Base-by-base conservation (phyloP, 2,888 invertebrate genomes). In the Hyalella azteca region DNA sequence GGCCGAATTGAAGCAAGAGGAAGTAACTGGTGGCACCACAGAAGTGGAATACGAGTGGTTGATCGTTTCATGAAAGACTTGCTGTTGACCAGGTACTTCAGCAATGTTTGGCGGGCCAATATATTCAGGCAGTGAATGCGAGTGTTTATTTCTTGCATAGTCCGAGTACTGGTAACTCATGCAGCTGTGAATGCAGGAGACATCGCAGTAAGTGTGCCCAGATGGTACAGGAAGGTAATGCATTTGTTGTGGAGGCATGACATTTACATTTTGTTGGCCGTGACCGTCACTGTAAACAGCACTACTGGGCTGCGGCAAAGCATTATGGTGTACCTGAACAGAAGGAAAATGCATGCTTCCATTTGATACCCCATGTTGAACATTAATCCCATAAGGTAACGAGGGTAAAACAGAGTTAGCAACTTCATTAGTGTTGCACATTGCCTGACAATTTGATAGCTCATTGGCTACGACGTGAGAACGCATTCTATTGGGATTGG, bases 161-260 rank as follows among this genome's bases (percentile, higher is more conserved):
- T 60, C 60, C 19, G 60, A 19, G 36, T 60, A 60, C 36, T 60
- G 60, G 36, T 60, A 60, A 4, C 26, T 19, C 60, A 60, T 60
- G 11, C 36, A 32, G 11, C 26, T 36, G 60, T 60, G 60, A n/a
- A 36, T 36, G 15, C 60, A 26, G 19, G 32, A 36, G 3, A 36
- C 19, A 19, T 60, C 60, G 36, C 36, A 32, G 15, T 26, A 60
- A 60, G 19, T 60, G 36, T 60, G 29, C 7, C 26, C 54, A 54
- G 32, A 36, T 60, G 32, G 4, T 60, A 36, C 32, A n/a, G 22
- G 54, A 26, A 54, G 22, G 22, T 54, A 54, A 54, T 54, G 54
- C 29, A 54, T 4, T 54, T 54, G 54, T 11, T 54, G 54, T 54
- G 22, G 26, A 54, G 54, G 54, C 54, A 54, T 54, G 29, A 54